Base-by-base conservation (phyloP, 1,140 invertebrate genomes). In the Drosophila eugracilis region DNA sequence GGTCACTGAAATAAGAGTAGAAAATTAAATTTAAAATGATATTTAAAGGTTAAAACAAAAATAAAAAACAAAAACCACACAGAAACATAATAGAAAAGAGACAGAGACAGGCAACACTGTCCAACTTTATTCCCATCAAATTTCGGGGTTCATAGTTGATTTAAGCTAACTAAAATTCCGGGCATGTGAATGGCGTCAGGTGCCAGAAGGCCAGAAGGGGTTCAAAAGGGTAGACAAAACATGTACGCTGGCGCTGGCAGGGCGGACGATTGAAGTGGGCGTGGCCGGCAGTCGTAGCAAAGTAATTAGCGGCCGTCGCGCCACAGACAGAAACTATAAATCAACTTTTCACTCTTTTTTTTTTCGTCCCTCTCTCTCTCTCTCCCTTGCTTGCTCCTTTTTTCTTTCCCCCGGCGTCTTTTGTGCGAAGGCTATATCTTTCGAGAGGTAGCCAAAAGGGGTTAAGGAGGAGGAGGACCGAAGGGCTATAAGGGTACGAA, bases 251-350 rank as follows among this genome's bases (percentile, higher is more conserved):
- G n/a, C n/a, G n/a, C 42, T 41, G 52, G 30, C 28, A n/a, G n/a
- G 49, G 26, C 21, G 36, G 41, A n/a, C 26, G 17, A 28, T 71
- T 42, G 26, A 45, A 47, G 41, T 48, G 62, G 80, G 80, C 81
- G 81, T 85, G 66, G 81, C 59, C 44, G 59, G 53, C 49, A 71
- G 83, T 81, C 81, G 81, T 88, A 83, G 78, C 83, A 86, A 86
- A 86, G 81, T 86, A 86, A 86, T 86, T 86, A 86, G 78, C 81
- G 78, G 83, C 60, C 78, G 75, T 50, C 48, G 75, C 67, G 75
- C 79, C 75, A 85, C 52, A 72, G 83, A 86, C 81, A 86, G 81
- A 77, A 86, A 86, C 83, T 86, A 86, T 86, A 86, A 86, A 86
- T 86, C 83, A 86, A 88, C 84, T 75, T 75, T 75, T 73, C 47